These are phyloP conservation scores for Neocrepidodera transversa DNA, from an alignment of 2,888 invertebrate genomes.

Conservation along the genomic window DNA sequence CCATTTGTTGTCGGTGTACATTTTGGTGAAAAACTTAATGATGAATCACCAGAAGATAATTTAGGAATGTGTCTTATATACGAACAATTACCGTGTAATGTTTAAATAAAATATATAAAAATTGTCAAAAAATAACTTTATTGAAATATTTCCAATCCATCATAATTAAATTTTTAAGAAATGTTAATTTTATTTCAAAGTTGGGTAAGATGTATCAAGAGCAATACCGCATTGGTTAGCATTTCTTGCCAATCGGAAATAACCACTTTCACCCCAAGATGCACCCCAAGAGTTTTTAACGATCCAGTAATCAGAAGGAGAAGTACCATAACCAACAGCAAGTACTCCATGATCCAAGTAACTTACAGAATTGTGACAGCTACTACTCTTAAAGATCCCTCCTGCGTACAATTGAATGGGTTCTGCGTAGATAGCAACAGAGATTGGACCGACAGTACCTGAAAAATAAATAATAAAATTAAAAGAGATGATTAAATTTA, in stretches of 20 bases:
- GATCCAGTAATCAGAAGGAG: background rate
- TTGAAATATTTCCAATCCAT: too few relatives aligned
- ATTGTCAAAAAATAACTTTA: too few relatives aligned
- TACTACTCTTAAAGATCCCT: constrained; percentile 11
- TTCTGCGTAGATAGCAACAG: constrained; percentile 19
- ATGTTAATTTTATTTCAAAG: too few relatives aligned
- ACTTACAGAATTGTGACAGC: background rate
- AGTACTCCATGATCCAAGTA: constrained; percentile 1
- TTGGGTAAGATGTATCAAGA: too few relatives aligned
- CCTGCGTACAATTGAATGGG: constrained; percentile 17
- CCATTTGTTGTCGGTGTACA: constrained; percentile 82
- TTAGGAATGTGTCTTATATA: constrained; percentile 81
- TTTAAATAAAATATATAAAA: constrained; percentile 1
- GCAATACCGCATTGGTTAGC: background rate
- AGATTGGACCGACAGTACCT: constrained; percentile 28
- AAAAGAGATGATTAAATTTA: too few relatives aligned
- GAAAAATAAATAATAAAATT: background rate
- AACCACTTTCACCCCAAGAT: background rate
- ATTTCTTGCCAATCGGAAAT: background rate
- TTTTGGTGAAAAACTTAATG: constrained; percentile 73
- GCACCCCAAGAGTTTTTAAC: constrained; percentile 6
- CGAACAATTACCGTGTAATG: constrained; percentile 72
- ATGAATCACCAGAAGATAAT: constrained; percentile 79
- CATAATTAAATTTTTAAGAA: too few relatives aligned
- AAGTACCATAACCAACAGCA: background rate